phyloP scores from a whole-genome alignment of 1,140 invertebrate species.

The Meloidogyne floridensis region DNA sequence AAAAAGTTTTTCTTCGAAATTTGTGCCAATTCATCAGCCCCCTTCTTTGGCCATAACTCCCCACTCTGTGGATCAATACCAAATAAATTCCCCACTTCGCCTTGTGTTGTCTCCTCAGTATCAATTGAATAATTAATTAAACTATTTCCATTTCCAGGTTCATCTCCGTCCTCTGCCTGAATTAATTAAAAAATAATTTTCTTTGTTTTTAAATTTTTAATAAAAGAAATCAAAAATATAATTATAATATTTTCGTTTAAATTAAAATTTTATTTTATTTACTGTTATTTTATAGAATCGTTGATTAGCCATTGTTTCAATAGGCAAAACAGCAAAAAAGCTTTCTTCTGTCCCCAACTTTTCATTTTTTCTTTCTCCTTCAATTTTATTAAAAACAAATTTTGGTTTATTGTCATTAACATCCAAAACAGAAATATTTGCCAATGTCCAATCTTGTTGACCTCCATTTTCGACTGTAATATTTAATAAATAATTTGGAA shows the following conservation, averaged over 20 bases:
- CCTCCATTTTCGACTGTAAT: constrained; percentile 55
- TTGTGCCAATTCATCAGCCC: constrained; percentile 49
- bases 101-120: constrained; percentile 14
- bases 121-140: constrained; percentile 58
- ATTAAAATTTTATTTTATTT: too few relatives aligned
- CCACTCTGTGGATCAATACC: constrained; percentile 48
- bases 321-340: constrained; percentile 56
- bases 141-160: constrained; percentile 36
- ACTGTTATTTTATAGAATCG: constrained; percentile 19
- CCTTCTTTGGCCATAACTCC: constrained; percentile 54
- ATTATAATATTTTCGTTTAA: too few relatives aligned
- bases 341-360: constrained; percentile 18
- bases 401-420: constrained; percentile 48
- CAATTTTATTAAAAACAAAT: constrained; percentile 39
- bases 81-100: constrained; percentile 55
- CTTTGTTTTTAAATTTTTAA: not conserved
- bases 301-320: constrained; percentile 21
- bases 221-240: not conserved
- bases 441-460: constrained; percentile 54
- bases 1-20: constrained; percentile 47
- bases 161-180: constrained; percentile 59
- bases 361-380: not conserved
- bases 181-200: not conserved
- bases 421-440: constrained; percentile 46
- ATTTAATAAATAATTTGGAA: constrained; percentile 60